These are phyloP conservation scores for Lagodon rhomboides DNA, from an alignment of 2,797 vertebrate species.

Conservation along the genomic window DNA sequence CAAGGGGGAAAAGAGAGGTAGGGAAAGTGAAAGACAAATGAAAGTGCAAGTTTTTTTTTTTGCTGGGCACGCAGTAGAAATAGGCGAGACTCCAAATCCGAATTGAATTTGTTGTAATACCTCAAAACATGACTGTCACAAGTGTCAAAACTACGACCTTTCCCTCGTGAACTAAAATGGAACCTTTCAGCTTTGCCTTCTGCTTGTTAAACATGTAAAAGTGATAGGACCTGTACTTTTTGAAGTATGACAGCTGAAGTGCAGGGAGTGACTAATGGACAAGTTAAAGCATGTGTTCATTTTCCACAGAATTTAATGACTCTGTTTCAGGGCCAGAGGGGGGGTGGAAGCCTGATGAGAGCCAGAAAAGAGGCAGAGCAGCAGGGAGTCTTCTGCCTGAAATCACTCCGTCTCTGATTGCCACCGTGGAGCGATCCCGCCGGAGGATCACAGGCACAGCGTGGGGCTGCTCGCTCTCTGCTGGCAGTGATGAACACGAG, in stretches of 20 bases:
- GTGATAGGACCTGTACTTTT: neutral
- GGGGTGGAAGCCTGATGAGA: constrained; percentile 11
- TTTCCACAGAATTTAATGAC: constrained; percentile 39
- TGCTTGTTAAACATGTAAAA: neutral
- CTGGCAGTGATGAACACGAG: constrained; percentile 59
- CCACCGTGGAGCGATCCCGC: constrained; percentile 22
- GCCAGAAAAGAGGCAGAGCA: constrained; percentile 2
- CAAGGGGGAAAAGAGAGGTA: no score
- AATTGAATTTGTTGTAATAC: neutral
- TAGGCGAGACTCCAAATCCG: no score
- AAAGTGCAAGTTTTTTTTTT: no score
- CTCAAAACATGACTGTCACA: neutral
- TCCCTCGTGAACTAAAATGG: no score
- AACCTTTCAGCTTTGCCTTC: neutral
- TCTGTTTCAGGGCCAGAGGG: neutral
- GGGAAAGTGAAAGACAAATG: no score
- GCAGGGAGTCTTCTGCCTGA: constrained; percentile 46
- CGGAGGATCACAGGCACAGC: constrained; percentile 57
- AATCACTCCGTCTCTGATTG: constrained; percentile 55
- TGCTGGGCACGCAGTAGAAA: no score
- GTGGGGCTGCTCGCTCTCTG: constrained; percentile 28
- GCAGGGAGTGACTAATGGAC: neutral
- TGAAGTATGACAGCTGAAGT: neutral
- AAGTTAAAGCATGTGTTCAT: constrained; percentile 35
- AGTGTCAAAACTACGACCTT: neutral